phyloP scores from a whole-genome alignment of 2,797 vertebrate species.

The Streptopelia turtur region DNA sequence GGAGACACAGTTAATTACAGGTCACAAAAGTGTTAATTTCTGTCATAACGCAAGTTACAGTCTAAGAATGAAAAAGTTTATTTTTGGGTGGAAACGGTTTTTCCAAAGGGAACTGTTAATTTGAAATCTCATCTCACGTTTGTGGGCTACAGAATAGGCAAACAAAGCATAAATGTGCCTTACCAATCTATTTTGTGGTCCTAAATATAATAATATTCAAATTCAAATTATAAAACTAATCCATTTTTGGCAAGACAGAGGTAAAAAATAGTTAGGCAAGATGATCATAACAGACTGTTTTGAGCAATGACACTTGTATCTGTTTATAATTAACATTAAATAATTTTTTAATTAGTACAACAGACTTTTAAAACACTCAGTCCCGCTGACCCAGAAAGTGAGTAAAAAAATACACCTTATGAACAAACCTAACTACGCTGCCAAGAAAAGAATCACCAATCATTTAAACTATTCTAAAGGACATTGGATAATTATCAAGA shows the following conservation, averaged over 20 bases:
- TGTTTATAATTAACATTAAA: neutral
- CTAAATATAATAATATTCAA: neutral
- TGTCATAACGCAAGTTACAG: neutral
- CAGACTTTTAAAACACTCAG: neutral
- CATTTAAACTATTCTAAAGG: conserved; percentile 59
- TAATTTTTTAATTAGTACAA: neutral
- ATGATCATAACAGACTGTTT: neutral
- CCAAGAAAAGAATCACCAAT: neutral
- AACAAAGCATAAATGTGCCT: neutral
- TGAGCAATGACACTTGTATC: neutral
- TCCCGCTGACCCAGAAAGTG: neutral
- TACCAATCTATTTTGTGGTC: neutral
- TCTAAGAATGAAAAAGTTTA: neutral
- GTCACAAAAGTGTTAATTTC: conserved; percentile 19
- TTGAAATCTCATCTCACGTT: neutral
- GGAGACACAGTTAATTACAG: neutral
- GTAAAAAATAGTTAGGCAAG: neutral
- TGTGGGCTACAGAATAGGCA: neutral
- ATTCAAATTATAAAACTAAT: neutral
- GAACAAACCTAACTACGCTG: neutral
- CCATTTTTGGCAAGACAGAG: neutral
- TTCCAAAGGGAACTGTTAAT: neutral
- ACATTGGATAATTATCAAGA: conserved; percentile 68
- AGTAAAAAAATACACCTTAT: neutral
- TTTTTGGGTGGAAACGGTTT: neutral